These are phyloP conservation scores for roundworm (Caenorhabditis elegans) DNA, from an alignment of 1,140 invertebrate species.

Conservation along the genomic window WBcel235 BX284605.5:11536501-11537000, in stretches of 20 bases:
- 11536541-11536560: background rate
- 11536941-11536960: background rate
- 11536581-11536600: background rate
- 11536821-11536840: too few relatives aligned
- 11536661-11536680: background rate
- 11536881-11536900: constrained; percentile 3
- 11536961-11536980: background rate
- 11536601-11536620: background rate
- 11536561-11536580: background rate
- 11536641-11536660: background rate
- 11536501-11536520: background rate
- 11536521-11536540: background rate
- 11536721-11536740: too few relatives aligned
- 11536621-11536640: background rate
- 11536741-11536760: background rate
- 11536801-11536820: background rate
- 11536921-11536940: background rate
- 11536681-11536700: constrained; percentile 11
- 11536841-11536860: background rate
- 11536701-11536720: background rate
- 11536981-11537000: constrained; percentile 9
- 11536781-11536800: background rate
- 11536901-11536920: background rate
- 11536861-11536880: background rate
- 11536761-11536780: too few relatives aligned